Percentiles rank a stretch among this genome's conserved stretches.
phyloP scores from a whole-genome alignment of 2,113 vertebrate species.

The Solea senegalensis region DNA sequence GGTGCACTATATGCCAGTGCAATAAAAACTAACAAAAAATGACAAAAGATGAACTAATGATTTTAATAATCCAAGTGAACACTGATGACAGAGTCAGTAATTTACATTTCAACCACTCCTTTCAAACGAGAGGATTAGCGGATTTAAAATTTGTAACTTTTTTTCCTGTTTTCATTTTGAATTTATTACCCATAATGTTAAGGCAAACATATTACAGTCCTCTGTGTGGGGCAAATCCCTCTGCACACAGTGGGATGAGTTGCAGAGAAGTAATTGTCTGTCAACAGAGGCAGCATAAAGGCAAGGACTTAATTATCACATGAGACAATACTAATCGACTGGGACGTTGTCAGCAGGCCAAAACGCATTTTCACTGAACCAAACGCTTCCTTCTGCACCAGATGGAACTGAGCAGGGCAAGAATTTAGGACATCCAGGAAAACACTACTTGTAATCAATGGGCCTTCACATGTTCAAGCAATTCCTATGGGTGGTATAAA shows the following conservation, averaged over 20 bases:
- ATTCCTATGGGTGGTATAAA: conserved; percentile 63
- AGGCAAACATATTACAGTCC: background rate
- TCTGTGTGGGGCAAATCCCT: conserved; percentile 7
- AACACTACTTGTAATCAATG: conserved; percentile 63
- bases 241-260: conserved; percentile 13
- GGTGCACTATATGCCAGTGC: no score
- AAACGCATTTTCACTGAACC: conserved; percentile 57
- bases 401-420: conserved; percentile 56
- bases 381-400: conserved; percentile 49
- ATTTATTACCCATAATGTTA: background rate
- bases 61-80: background rate
- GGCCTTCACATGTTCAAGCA: conserved; percentile 58
- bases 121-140: background rate
- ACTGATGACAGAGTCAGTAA: background rate
- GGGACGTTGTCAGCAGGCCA: conserved; percentile 45
- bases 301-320: conserved; percentile 56
- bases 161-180: background rate
- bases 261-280: conserved; percentile 18
- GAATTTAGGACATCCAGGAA: conserved; percentile 57
- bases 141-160: background rate
- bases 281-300: conserved; percentile 31
- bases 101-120: background rate
- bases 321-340: conserved; percentile 54
- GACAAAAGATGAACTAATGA: background rate
- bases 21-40: background rate